Conservation (phyloP, 2,888 invertebrate species). For the Hanleya hanleyi region DNA sequence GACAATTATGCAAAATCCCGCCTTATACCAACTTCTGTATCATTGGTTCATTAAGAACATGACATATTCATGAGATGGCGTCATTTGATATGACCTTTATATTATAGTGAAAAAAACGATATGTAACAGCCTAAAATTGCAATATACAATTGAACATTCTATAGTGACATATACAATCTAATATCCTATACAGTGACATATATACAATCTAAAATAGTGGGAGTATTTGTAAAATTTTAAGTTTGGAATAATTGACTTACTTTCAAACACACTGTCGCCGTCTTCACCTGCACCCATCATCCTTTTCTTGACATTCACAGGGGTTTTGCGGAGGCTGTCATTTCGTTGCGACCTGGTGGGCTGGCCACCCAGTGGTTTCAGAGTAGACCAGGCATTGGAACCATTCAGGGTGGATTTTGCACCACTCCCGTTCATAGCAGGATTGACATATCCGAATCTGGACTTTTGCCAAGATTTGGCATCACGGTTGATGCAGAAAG, state of each 20-base stretch:
- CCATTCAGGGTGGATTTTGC: background rate
- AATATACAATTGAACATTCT: too few species aligned
- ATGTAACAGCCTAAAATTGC: too few species aligned
- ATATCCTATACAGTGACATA: too few species aligned
- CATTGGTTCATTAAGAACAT: too few species aligned
- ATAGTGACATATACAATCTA: too few species aligned
- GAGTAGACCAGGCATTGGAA: background rate
- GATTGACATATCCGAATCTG: constrained; percentile 45
- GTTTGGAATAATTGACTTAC: constrained; percentile 20
- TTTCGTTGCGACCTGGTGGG: background rate
- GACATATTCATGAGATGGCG: too few species aligned
- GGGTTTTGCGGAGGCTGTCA: background rate
- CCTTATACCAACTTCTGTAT: too few species aligned
- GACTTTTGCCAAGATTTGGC: constrained; percentile 43
- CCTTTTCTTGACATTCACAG: constrained; percentile 16
- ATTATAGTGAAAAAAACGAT: too few species aligned
- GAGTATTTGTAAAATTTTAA: too few species aligned
- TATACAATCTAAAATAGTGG: too few species aligned
- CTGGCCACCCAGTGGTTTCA: background rate
- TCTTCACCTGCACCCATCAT: constrained; percentile 29
- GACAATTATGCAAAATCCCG: too few species aligned
- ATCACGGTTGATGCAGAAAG: constrained; percentile 44
- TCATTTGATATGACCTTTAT: too few species aligned
- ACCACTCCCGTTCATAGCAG: constrained; percentile 31
- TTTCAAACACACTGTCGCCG: constrained; percentile 35